These are phyloP conservation scores for Gambusia yucatana DNA, from an alignment of 2,797 vertebrate species.

Conservation along the genomic window DNA sequence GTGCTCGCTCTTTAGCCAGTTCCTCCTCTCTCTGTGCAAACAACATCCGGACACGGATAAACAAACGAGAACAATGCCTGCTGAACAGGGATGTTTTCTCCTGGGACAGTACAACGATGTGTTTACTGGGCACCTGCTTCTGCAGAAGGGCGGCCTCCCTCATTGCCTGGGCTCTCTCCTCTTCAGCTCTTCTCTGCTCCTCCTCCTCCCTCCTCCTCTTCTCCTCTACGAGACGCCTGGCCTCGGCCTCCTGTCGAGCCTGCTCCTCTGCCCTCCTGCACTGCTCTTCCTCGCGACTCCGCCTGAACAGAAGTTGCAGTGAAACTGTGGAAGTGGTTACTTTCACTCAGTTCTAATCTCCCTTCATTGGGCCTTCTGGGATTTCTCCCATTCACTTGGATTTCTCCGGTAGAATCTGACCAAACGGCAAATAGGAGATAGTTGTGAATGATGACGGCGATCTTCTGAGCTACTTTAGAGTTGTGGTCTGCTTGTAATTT, in stretches of 20 bases:
- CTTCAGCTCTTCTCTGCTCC: slow-evolving; percentile 81
- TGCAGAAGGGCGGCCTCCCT: slow-evolving; percentile 85
- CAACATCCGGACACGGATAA: not conserved
- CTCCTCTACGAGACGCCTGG: slow-evolving; percentile 82
- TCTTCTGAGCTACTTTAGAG: too few relatives aligned
- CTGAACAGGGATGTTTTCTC: not conserved
- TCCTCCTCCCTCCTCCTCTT: slow-evolving; percentile 81
- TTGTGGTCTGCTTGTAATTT: too few relatives aligned
- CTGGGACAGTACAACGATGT: too few relatives aligned
- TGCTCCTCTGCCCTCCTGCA: slow-evolving; percentile 85
- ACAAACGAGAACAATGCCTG: not conserved
- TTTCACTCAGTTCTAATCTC: not conserved
- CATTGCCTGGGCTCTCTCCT: slow-evolving; percentile 83
- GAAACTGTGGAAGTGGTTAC: too few relatives aligned
- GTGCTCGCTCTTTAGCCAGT: slow-evolving; percentile 81
- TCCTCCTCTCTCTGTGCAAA: slow-evolving; percentile 87
- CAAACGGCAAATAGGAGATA: too few relatives aligned
- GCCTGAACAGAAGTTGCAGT: slow-evolving; percentile 66
- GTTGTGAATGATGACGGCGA: too few relatives aligned
- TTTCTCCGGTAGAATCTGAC: too few relatives aligned
- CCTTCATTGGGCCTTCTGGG: too few relatives aligned
- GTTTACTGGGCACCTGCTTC: slow-evolving; percentile 83
- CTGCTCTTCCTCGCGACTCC: slow-evolving; percentile 84
- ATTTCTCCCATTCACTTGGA: too few relatives aligned
- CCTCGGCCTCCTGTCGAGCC: slow-evolving; percentile 83